These are phyloP conservation scores for Hippoglossus hippoglossus DNA, from an alignment of 2,797 vertebrate species.

Conservation along the genomic window DNA sequence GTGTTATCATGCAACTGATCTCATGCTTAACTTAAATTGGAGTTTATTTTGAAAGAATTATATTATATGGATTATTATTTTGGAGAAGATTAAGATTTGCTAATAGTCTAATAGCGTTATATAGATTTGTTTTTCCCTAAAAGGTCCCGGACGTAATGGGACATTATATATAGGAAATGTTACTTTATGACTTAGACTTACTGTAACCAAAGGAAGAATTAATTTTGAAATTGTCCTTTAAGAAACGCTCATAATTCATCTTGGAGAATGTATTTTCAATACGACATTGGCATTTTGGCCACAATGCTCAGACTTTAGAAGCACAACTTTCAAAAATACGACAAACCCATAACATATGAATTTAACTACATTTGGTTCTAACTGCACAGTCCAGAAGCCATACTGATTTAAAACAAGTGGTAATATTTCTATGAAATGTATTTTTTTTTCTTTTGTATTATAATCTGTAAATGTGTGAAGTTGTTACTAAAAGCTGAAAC, in stretches of 20 bases:
- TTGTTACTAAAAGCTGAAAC: conserved; percentile 64
- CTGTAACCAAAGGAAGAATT: conserved; percentile 74
- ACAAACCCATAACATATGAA: conserved; percentile 51
- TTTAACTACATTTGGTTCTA: conserved; percentile 57
- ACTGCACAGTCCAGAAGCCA: conserved; percentile 80
- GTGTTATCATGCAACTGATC: conserved; percentile 49
- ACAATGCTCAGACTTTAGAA: conserved; percentile 60
- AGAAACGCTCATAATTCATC: conserved; percentile 46
- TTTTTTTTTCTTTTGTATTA: conserved; percentile 67
- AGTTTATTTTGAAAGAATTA: conserved; percentile 75
- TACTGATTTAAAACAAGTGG: conserved; percentile 63
- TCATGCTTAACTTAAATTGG: conserved; percentile 65
- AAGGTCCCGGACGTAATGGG: conserved; percentile 33
- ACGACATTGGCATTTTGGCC: conserved; percentile 58
- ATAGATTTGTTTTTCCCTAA: conserved; percentile 56
- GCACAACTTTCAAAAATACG: conserved; percentile 70
- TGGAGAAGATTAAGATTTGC: conserved; percentile 59
- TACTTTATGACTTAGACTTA: conserved; percentile 65
- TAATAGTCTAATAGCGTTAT: conserved; percentile 52
- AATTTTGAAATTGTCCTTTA: conserved; percentile 56
- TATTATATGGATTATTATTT: conserved; percentile 69
- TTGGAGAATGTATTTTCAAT: conserved; percentile 76
- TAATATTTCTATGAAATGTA: conserved; percentile 72
- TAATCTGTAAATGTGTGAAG: conserved; percentile 73
- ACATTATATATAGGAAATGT: conserved; percentile 58